These are phyloP conservation scores for Dascillus cervinus DNA, from an alignment of 2,888 invertebrate species.

Conservation along the genomic window DNA sequence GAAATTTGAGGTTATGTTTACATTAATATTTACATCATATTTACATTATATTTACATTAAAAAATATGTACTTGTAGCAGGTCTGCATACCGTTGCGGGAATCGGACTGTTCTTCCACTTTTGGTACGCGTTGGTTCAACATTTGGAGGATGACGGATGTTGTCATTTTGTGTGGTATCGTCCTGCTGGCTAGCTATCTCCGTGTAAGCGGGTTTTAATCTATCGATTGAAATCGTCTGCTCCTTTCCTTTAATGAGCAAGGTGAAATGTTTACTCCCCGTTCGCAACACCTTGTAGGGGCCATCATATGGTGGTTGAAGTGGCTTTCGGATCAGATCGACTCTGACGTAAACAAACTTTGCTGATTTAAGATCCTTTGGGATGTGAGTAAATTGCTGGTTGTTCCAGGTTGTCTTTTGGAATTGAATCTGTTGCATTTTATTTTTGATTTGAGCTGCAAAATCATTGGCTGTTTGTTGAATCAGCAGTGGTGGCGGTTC, in stretches of 20 bases:
- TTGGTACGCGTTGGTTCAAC: neutral
- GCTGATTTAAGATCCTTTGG: neutral
- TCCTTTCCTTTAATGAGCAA: neutral
- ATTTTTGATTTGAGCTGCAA: too few species aligned
- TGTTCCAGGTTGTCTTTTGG: neutral
- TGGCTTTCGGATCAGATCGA: conserved; percentile 17
- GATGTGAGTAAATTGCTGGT: neutral
- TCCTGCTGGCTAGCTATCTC: neutral
- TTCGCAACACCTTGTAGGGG: neutral
- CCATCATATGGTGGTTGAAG: conserved; percentile 2
- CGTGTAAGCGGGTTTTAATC: conserved; percentile 2
- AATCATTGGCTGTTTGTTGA: too few species aligned
- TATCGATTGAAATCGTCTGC: neutral
- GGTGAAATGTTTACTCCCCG: neutral
- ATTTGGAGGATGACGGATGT: neutral
- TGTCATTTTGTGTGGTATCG: neutral
- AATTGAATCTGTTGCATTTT: neutral
- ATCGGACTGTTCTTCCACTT: conserved; percentile 1
- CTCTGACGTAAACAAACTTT: neutral
- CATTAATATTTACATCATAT: too few species aligned
- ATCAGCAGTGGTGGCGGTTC: too few species aligned
- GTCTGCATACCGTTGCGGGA: neutral
- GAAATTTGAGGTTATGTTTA: too few species aligned
- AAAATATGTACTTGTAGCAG: neutral
- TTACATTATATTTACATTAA: too few species aligned